These are phyloP conservation scores for Smittia aterrima DNA, from an alignment of 2,888 invertebrate species.

Conservation along the genomic window DNA sequence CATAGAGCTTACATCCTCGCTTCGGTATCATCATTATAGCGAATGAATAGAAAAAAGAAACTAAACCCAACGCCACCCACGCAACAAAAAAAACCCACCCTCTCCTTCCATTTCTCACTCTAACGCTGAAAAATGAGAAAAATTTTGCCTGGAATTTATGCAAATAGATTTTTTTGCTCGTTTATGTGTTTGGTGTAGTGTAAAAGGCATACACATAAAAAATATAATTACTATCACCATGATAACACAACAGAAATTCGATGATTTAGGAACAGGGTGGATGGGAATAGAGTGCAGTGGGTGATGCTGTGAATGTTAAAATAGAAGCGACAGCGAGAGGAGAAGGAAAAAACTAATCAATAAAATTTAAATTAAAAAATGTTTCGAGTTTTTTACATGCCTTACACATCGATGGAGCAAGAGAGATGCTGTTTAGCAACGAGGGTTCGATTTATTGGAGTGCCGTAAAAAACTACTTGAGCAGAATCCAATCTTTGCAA, in stretches of 20 bases:
- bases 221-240: conserved; percentile 42
- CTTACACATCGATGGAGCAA: neutral
- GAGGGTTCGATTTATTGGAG: conserved; percentile 14
- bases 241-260: conserved; percentile 40
- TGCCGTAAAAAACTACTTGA: conserved; percentile 12
- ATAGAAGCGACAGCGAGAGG: conserved; percentile 23
- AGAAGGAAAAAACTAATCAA: conserved; percentile 37
- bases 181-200: conserved; percentile 17
- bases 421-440: conserved; percentile 5
- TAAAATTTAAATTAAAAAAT: conserved; percentile 40
- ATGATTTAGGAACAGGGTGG: conserved; percentile 32
- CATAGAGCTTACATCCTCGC: conserved; percentile 5
- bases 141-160: conserved; percentile 40
- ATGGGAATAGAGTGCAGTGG: neutral
- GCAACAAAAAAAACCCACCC: conserved; percentile 4
- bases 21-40: conserved; percentile 33
- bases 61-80: conserved; percentile 36
- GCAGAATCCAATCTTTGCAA: neutral
- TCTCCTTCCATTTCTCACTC: neutral
- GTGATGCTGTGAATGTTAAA: conserved; percentile 20
- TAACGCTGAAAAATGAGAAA: conserved; percentile 38
- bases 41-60: conserved; percentile 36
- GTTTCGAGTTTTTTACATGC: conserved; percentile 6
- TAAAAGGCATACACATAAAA: conserved; percentile 36
- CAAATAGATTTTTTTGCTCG: conserved; percentile 40